These are phyloP conservation scores for Lamproptera curius DNA, from an alignment of 2,888 invertebrate species.

Conservation along the genomic window DNA sequence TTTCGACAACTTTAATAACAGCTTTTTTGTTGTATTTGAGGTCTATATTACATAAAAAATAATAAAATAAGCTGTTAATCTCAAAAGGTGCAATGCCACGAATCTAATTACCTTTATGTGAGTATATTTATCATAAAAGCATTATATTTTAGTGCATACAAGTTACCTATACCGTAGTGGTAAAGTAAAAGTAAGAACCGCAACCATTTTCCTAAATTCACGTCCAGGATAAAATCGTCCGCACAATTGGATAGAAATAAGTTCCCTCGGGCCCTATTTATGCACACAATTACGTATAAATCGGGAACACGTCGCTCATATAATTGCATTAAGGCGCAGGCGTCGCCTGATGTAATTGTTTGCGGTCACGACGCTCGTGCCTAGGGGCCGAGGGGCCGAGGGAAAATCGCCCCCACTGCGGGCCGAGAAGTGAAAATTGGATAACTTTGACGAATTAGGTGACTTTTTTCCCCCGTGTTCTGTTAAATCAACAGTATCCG, in stretches of 20 bases:
- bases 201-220: too few species aligned
- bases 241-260: slow-evolving; percentile 13
- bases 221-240: too few species aligned
- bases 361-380: slow-evolving; percentile 39
- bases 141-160: too few species aligned
- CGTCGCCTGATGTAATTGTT: slow-evolving; percentile 47
- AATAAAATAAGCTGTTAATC: too few species aligned
- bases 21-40: too few species aligned
- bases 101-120: too few species aligned
- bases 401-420: background rate
- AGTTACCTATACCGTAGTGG: background rate
- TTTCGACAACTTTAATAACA: too few species aligned
- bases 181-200: background rate
- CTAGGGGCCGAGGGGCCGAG: slow-evolving; percentile 22
- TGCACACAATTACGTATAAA: slow-evolving; percentile 39
- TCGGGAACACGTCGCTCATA: slow-evolving; percentile 34
- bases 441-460: slow-evolving; percentile 6
- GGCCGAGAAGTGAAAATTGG: background rate
- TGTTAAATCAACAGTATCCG: too few species aligned
- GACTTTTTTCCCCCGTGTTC: background rate
- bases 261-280: slow-evolving; percentile 17
- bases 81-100: too few species aligned
- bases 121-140: too few species aligned
- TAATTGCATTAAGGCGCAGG: slow-evolving; percentile 44
- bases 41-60: too few species aligned